Base-by-base conservation (phyloP, 2,888 invertebrate genomes). In the Euproctis similis region DNA sequence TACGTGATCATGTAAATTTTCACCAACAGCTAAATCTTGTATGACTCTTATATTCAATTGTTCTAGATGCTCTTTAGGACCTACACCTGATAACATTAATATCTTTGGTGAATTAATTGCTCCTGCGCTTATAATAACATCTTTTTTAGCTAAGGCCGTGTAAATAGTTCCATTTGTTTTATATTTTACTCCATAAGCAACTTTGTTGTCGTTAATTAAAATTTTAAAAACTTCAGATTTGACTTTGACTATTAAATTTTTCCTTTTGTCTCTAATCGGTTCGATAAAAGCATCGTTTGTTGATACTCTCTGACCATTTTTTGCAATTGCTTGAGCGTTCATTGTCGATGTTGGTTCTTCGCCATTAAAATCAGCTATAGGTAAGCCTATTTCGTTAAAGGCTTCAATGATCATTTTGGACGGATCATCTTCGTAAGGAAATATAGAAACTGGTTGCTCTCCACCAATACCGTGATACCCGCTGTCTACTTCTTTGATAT, bases 221-320 rank as follows among this genome's bases (percentile, higher is more conserved):
- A 90, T 56, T 53, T 86, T 71, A 0, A 72, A 67, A 0, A 84
- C 89, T 48, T 87, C 85, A 0, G 88, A 74, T 19, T 86, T 64
- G 0, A 85, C 74, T 54, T 69, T 65, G 0, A 89, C 69, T 0
- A 51, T 64, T 2, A 89, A 62, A 48, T 88, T 88, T 4, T 87
- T 55, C 19, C 76, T 44, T 33, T 53, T 85, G 20, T 81, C 63
- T 14, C 90, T 69, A 11, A 91, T 87, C 0, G 90, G 90, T 36
- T 87, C 68, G n/a, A 91, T 87, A 50, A 87, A 91, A 0, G 90
- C 91, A 1, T 65, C 74, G 52, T 90, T 90, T 0, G 89, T 81
- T 7, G 90, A 91, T 8, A 82, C 70, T 31, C 91, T 74, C 42
- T 70, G 60, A 0, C 91, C 90, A 35, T 87, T 64, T 17, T 74